Conservation (phyloP, 2,888 invertebrate genomes). For the Cactoblastis cactorum region DNA sequence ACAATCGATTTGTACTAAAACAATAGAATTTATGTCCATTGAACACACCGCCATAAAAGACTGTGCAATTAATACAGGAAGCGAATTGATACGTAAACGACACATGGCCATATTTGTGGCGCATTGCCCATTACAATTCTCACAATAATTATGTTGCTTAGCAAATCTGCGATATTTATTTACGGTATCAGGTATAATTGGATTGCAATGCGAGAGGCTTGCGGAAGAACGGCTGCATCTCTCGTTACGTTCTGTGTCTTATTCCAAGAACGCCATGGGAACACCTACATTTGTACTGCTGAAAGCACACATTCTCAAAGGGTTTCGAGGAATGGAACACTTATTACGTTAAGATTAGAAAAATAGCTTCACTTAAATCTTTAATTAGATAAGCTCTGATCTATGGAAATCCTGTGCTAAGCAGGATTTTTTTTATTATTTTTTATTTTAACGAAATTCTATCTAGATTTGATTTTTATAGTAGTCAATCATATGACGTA, state of each 20-base stretch:
- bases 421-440: too few relatives aligned
- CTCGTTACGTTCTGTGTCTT: slow-evolving; percentile 69
- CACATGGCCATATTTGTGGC: slow-evolving; percentile 41
- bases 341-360: too few relatives aligned
- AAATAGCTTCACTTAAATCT: too few relatives aligned
- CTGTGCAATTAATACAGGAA: slow-evolving; percentile 35
- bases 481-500: too few relatives aligned
- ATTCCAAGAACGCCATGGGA: slow-evolving; percentile 75
- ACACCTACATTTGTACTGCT: slow-evolving; percentile 27
- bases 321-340: not conserved
- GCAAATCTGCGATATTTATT: slow-evolving; percentile 64
- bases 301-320: not conserved
- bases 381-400: too few relatives aligned
- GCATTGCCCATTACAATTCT: slow-evolving; percentile 56
- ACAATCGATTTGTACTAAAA: not conserved
- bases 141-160: slow-evolving; percentile 64
- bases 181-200: slow-evolving; percentile 72
- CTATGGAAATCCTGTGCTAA: too few relatives aligned
- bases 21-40: slow-evolving; percentile 11
- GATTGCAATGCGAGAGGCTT: slow-evolving; percentile 72
- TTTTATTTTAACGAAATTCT: too few relatives aligned
- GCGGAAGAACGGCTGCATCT: slow-evolving; percentile 72
- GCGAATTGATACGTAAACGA: slow-evolving; percentile 34
- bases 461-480: too few relatives aligned
- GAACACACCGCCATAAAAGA: slow-evolving; percentile 7